Base-by-base conservation (phyloP, 92 coral and sea anemone genomes). In the Micromussa lordhowensis region DNA sequence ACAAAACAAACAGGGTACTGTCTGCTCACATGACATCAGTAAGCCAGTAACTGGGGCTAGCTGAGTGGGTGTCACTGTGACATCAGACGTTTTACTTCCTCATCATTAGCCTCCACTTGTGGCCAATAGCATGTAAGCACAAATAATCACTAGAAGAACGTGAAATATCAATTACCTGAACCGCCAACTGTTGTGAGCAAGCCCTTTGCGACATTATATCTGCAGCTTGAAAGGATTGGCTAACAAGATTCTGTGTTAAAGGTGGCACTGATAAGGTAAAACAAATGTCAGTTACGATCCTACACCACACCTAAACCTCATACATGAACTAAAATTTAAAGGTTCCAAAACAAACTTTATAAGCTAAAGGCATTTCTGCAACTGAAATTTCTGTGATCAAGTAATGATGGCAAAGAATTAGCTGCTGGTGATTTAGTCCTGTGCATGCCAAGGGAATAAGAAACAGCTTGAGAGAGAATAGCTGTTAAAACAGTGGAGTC, bases 221-320 rank as follows among this genome's bases (percentile, higher is more conserved):
- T 82, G 86, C 93, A 22, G 87, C 89, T 79, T 93, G 93, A 16
- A 95, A 92, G 24, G 95, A 92, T 80, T 95, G 96, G 68, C 95
- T 91, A 28, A 95, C 98, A 90, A 95, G 89, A 80, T 86, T 89
- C 86, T 94, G 94, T 3, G 98, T 94, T 58, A 95, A 73, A 22
- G 84, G 64, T 17, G 98, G 98, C 61, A 95, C 98, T 95, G n/a
- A n/a, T n/a, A 30, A 26, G 54, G 38, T 32, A 63, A 85, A n/a
- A 26, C 3, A 75, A 24, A 44, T 24, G 9, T 4, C 6, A 26
- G 29, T 12, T 7, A 77, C 1, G 18, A 5, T 28, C 9, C 32
- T 19, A 14, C 29, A 18, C 36, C 9, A 71, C 36, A 57, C 28
- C 22, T 5, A 5, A 61, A 61, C 19, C 59, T 61, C 28, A 63